These are phyloP conservation scores for Lophius americanus DNA, from an alignment of 2,797 vertebrate genomes.

Conservation along the genomic window DNA sequence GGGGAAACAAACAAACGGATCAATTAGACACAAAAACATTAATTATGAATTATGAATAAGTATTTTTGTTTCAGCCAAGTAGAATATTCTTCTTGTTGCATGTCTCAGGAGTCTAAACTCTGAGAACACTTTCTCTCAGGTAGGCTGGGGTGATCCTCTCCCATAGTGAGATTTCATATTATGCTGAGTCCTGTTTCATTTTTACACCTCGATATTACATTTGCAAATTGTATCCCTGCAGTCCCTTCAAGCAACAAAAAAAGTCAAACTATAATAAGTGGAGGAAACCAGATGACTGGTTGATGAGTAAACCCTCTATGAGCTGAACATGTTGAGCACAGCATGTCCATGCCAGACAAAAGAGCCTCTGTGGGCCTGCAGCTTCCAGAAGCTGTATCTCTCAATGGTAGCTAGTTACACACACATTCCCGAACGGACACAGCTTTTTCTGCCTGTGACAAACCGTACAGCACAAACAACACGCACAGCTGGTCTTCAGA, in stretches of 20 bases:
- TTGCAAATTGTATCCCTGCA: no score
- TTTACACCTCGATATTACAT: no score
- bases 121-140: background rate
- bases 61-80: background rate
- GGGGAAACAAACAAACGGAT: slow-evolving; percentile 14
- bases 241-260: no score
- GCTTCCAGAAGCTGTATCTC: slow-evolving; percentile 34
- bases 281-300: background rate
- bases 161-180: no score
- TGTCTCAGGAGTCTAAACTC: no score
- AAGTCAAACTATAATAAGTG: background rate
- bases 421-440: slow-evolving; percentile 6
- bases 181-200: no score
- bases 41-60: background rate
- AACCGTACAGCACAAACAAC: slow-evolving; percentile 13
- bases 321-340: slow-evolving; percentile 24
- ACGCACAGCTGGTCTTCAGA: background rate
- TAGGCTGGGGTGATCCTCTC: background rate
- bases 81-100: no score
- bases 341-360: slow-evolving; percentile 33
- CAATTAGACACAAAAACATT: background rate
- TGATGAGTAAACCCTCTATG: slow-evolving; percentile 11
- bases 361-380: slow-evolving; percentile 38
- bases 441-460: background rate
- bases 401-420: slow-evolving; percentile 24